These are phyloP conservation scores for Amblyteles armatorius DNA, from an alignment of 2,888 invertebrate genomes.

Conservation along the genomic window DNA sequence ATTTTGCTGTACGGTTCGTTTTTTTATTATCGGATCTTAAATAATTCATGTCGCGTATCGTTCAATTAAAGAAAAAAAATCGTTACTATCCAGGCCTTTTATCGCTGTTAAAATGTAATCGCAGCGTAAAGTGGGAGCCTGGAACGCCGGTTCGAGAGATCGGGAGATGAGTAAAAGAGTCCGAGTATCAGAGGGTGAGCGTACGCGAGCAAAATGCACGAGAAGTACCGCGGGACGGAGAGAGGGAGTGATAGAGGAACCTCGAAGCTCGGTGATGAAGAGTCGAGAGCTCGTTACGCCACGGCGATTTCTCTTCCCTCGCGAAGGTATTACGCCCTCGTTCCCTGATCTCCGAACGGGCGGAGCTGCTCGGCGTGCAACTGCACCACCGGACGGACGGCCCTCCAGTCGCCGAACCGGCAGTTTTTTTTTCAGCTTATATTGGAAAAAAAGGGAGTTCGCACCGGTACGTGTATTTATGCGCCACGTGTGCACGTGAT, in stretches of 20 bases:
- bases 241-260: constrained; percentile 60
- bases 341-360: constrained; percentile 67
- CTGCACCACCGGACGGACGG: constrained; percentile 33
- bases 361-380: constrained; percentile 59
- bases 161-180: constrained; percentile 39
- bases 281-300: constrained; percentile 75
- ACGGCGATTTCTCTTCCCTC: constrained; percentile 77
- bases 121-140: constrained; percentile 58
- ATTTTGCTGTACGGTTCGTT: neutral
- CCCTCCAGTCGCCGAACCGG: constrained; percentile 33
- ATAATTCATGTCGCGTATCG: neutral
- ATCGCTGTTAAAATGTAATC: constrained; percentile 46
- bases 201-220: constrained; percentile 39
- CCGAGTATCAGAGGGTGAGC: constrained; percentile 44
- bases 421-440: constrained; percentile 64
- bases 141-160: neutral
- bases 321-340: constrained; percentile 74
- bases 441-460: constrained; percentile 51
- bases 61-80: neutral
- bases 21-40: neutral
- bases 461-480: constrained; percentile 22
- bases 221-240: constrained; percentile 52
- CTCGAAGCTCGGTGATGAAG: constrained; percentile 66
- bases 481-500: constrained; percentile 49
- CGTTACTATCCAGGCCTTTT: neutral